A percentile compares a stretch with the other conserved stretches of the same genome.
These are phyloP conservation scores for Synergus umbraculus DNA, from an alignment of 2,888 invertebrate species.

Conservation along the genomic window DNA sequence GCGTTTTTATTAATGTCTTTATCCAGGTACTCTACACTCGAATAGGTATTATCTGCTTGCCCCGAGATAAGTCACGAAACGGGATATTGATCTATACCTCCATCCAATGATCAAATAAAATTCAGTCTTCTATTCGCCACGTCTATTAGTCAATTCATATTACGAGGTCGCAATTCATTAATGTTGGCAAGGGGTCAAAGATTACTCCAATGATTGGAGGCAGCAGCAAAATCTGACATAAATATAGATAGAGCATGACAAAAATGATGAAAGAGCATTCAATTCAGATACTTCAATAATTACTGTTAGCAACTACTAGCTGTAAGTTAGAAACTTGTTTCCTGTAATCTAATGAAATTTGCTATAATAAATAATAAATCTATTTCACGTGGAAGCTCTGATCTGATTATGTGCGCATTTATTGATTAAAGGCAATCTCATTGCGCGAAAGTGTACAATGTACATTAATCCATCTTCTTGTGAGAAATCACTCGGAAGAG, in stretches of 20 bases:
- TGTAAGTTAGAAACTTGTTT: no score
- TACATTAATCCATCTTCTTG: constrained; percentile 18
- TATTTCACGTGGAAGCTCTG: not conserved
- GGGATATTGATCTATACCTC: not conserved
- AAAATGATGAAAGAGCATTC: not conserved
- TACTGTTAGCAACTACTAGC: no score
- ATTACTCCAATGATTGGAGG: not conserved
- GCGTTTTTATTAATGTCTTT: constrained; percentile 69
- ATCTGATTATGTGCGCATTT: not conserved
- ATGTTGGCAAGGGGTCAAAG: not conserved
- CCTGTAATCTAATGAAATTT: no score
- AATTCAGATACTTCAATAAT: not conserved
- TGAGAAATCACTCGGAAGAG: constrained; percentile 38
- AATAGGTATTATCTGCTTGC: constrained; percentile 5
- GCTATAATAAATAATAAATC: not conserved
- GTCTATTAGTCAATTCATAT: not conserved
- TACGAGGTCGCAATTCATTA: constrained; percentile 9
- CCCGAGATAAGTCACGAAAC: constrained; percentile 3
- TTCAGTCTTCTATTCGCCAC: not conserved
- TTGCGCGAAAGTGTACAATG: not conserved
- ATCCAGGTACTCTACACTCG: constrained; percentile 55
- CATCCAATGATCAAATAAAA: not conserved
- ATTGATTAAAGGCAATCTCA: not conserved
- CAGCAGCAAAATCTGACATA: not conserved
- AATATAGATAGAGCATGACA: not conserved